These are phyloP conservation scores for Theropithecus gelada DNA, from an alignment of 2,113 vertebrate species.

Conservation along the genomic window DNA sequence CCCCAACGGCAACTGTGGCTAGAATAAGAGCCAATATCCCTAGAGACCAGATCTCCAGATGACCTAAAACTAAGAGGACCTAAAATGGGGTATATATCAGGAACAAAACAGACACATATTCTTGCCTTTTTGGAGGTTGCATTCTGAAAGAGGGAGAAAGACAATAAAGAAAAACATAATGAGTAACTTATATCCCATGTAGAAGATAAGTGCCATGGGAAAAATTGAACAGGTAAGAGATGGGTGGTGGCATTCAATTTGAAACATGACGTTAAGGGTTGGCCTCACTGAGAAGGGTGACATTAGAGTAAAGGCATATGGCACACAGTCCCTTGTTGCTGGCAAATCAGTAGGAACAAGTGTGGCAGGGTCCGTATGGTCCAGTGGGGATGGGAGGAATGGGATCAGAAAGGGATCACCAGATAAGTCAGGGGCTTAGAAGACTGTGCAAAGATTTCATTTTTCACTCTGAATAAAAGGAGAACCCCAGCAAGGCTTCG, in stretches of 20 bases:
- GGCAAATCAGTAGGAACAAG: background rate
- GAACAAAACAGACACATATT: background rate
- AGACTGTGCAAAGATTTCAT: background rate
- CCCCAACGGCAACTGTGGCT: background rate
- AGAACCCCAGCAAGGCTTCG: background rate
- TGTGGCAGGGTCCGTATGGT: fast-evolving
- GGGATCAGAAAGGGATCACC: fast-evolving
- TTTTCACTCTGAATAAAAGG: background rate
- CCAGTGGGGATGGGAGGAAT: too few relatives aligned
- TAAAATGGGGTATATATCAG: too few relatives aligned
- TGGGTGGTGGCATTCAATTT: background rate
- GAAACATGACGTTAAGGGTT: background rate
- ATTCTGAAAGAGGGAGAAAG: background rate
- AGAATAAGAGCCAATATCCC: background rate
- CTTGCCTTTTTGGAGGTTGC: background rate
- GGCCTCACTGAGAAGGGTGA: background rate
- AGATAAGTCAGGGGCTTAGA: background rate
- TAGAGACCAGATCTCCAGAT: background rate
- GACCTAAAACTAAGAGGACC: background rate
- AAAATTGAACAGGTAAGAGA: background rate
- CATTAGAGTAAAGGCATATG: background rate
- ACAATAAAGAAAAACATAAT: background rate
- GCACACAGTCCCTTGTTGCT: too few relatives aligned
- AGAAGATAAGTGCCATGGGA: background rate
- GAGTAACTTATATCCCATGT: background rate